Evolutionary conservation across 2,888 invertebrate species (phyloP).

Genomic region (Ferdinandea cuprea): DNA sequence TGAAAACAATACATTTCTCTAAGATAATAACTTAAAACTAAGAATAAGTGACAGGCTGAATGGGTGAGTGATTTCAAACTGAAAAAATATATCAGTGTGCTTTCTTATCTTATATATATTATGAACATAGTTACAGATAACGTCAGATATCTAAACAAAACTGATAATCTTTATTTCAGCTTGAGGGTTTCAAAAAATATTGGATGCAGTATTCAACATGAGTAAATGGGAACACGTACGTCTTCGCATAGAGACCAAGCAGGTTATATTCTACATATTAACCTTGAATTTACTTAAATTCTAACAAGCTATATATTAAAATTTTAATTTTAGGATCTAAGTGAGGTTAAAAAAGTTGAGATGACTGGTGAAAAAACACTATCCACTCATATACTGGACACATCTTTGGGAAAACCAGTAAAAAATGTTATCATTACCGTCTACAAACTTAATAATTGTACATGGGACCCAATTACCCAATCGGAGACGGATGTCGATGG

Average conservation of each 20-base stretch:
- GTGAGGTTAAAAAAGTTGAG: constrained; percentile 42
- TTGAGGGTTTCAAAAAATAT: background rate
- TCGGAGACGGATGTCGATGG: constrained; percentile 87
- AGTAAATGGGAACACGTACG: constrained; percentile 77
- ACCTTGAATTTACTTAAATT: background rate
- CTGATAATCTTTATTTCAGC: constrained; percentile 13
- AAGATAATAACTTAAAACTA: background rate
- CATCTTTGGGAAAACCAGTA: constrained; percentile 87
- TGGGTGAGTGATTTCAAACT: constrained; percentile 28
- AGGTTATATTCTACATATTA: constrained; percentile 49
- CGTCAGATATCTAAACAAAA: constrained; percentile 33
- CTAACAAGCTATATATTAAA: background rate
- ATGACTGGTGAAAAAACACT: constrained; percentile 84
- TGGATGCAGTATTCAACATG: constrained; percentile 71
- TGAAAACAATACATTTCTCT: background rate
- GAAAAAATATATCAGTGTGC: background rate
- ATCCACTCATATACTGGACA: constrained; percentile 90
- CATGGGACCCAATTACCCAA: constrained; percentile 88
- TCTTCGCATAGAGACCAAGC: constrained; percentile 77
- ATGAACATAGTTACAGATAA: constrained; percentile 46
- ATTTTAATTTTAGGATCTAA: constrained; percentile 32
- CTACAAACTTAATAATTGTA: constrained; percentile 84
- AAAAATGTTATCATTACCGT: constrained; percentile 87
- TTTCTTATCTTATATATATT: constrained; percentile 25
- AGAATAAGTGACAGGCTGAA: constrained; percentile 8